Evolutionary conservation across 2,888 invertebrate genomes (phyloP).

Genomic region (Scaeva pyrastri): DNA sequence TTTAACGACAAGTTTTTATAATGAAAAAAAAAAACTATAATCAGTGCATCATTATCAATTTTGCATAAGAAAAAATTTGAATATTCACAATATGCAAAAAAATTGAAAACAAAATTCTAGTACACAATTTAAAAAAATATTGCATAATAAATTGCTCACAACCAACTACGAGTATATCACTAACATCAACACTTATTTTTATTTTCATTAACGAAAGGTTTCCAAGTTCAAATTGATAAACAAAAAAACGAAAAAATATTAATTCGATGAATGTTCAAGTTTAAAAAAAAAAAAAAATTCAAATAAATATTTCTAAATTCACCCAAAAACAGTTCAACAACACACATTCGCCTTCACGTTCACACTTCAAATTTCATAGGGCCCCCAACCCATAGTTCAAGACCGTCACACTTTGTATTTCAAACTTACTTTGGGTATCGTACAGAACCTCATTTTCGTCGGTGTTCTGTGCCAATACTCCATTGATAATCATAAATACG

Average conservation of each 20-base stretch:
- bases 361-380: neutral
- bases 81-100: neutral
- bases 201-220: conserved; percentile 69
- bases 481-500: conserved; percentile 71
- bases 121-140: neutral
- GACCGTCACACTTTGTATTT: neutral
- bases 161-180: too few species aligned
- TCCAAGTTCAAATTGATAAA: conserved; percentile 65
- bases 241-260: conserved; percentile 19
- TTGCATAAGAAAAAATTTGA: neutral
- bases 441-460: conserved; percentile 81
- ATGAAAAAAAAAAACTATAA: neutral
- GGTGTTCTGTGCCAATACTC: conserved; percentile 77
- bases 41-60: neutral
- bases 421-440: conserved; percentile 80
- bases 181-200: conserved; percentile 42
- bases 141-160: conserved; percentile 34
- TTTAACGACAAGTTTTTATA: too few species aligned
- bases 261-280: conserved; percentile 28
- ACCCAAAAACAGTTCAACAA: neutral
- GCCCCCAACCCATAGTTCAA: neutral
- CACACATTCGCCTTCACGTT: neutral
- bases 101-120: neutral
- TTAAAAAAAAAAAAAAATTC: conserved; percentile 3
- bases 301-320: conserved; percentile 12